Evolutionary conservation across 1,140 invertebrate species (phyloP), one percentile per base, ranked within the genome.

Genomic region (Drosophila sulfurigaster): DNA sequence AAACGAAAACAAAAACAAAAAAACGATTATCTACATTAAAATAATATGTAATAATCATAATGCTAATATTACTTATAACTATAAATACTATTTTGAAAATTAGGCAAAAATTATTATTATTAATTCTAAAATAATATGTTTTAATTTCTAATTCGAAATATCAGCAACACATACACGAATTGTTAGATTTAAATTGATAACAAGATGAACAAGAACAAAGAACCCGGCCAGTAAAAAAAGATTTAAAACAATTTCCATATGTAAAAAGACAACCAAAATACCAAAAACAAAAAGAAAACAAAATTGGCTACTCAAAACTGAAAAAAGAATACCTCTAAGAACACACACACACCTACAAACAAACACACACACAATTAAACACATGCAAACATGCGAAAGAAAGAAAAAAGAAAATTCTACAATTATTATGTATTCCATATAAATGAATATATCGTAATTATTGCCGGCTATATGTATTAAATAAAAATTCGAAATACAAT

Each of bases 401-500:
- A 52, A 79, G 70, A 46, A 72, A 77, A 35, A 52, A 78, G 74
- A 46, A 71, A 77, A 83, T 62, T 85, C 75, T 46, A 83, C 70
- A 81, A 85, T 77, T 76, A 83, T 83, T 78, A 82, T 87, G 82
- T 82, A 87, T 71, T 82, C 82, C 81, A 65, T 69, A 58, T 76
- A 81, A 86, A 68, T 72, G 79, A 87, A 68, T 68, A 75, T 72
- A 72, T 78, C 83, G 74, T 83, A 88, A 83, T 75, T 83, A 80
- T 89, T 81, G 83, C 83, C 83, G 83, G 83, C 78, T 89, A 87
- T 76, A 85, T 89, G 85, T 88, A 88, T 89, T 85, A 57, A 74
- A 65, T 57, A 68, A 69, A 81, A 75, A 79, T 85, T 82, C 81
- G 74, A 90, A 90, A 90, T 91, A 90, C 77, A 91, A 86, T 90